Conservation (phyloP, 64 coral and sea anemone genomes). For the Montipora efflorescens region DNA sequence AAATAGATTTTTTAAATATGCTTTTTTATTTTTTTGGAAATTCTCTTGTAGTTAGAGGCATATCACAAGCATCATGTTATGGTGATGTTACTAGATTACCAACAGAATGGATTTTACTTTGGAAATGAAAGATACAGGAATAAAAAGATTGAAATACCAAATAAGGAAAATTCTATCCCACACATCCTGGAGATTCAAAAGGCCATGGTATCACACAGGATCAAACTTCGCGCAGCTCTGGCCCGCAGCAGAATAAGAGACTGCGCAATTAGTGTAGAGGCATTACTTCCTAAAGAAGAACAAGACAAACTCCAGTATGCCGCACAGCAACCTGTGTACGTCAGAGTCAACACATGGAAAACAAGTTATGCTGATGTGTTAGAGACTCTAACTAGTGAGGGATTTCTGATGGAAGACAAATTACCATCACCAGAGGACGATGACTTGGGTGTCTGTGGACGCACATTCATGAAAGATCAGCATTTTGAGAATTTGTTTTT, state of each 20-base stretch:
- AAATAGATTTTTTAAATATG: not conserved
- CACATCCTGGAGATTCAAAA: conserved; percentile 91
- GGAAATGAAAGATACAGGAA: conserved; percentile 62
- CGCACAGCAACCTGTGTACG: conserved; percentile 87
- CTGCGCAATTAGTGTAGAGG: conserved; percentile 96
- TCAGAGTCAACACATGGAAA: conserved; percentile 85
- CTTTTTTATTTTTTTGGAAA: not conserved
- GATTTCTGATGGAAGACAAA: conserved; percentile 76
- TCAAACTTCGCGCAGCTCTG: conserved; percentile 92
- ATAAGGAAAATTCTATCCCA: conserved; percentile 76
- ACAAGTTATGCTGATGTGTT: conserved; percentile 61
- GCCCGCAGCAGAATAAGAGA: conserved; percentile 91
- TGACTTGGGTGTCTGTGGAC: conserved; percentile 54
- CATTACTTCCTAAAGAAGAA: conserved; percentile 93
- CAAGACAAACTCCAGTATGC: conserved; percentile 94
- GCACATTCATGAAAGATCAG: conserved; percentile 79
- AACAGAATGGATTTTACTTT: conserved; percentile 99
- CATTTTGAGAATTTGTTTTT: conserved; percentile 95
- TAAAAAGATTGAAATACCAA: conserved; percentile 52
- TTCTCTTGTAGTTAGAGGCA: conserved; percentile 82
- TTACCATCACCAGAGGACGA: conserved; percentile 53
- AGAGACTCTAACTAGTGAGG: conserved; percentile 70
- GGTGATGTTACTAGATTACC: conserved; percentile 91
- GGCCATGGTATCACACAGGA: conserved; percentile 79
- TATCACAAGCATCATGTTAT: conserved; percentile 92